Evolutionary conservation across 2,113 vertebrate genomes (phyloP).

Genomic region (Sterrhoptilus dennistouni): DNA sequence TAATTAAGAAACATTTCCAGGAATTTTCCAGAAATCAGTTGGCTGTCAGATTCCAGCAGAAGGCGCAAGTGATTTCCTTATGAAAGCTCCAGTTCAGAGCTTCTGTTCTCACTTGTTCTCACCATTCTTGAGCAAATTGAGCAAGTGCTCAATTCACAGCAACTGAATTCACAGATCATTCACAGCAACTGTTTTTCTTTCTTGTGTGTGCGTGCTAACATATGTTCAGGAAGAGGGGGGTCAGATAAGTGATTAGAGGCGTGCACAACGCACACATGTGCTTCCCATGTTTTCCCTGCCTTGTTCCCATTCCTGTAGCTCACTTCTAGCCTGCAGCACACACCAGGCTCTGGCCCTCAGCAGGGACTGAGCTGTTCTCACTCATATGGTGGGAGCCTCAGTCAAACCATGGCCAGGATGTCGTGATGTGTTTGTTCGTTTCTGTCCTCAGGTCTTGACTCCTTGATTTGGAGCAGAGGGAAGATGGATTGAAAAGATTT

Average conservation of each 20-base stretch:
- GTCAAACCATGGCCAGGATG: neutral
- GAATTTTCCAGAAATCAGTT: neutral
- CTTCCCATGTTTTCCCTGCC: neutral
- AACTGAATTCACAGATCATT: constrained; percentile 18
- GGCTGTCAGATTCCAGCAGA: constrained; percentile 25
- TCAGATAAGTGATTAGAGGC: neutral
- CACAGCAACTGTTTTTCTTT: constrained; percentile 20
- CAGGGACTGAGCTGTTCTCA: neutral
- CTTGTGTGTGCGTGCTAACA: neutral
- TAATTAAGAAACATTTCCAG: constrained; percentile 39
- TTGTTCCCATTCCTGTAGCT: neutral
- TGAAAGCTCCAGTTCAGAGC: neutral
- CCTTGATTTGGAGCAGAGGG: neutral
- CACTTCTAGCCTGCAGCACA: neutral
- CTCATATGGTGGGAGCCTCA: neutral
- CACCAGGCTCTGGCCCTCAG: neutral
- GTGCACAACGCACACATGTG: neutral
- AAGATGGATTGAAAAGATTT: neutral
- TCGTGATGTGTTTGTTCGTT: neutral
- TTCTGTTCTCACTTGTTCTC: constrained; percentile 38
- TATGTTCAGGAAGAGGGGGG: neutral
- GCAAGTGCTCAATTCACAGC: too few species aligned
- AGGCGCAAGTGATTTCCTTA: neutral
- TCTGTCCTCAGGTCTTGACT: neutral
- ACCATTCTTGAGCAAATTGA: neutral